phyloP scores from a whole-genome alignment of 2,888 invertebrate species.

The Adelphocoris suturalis region DNA sequence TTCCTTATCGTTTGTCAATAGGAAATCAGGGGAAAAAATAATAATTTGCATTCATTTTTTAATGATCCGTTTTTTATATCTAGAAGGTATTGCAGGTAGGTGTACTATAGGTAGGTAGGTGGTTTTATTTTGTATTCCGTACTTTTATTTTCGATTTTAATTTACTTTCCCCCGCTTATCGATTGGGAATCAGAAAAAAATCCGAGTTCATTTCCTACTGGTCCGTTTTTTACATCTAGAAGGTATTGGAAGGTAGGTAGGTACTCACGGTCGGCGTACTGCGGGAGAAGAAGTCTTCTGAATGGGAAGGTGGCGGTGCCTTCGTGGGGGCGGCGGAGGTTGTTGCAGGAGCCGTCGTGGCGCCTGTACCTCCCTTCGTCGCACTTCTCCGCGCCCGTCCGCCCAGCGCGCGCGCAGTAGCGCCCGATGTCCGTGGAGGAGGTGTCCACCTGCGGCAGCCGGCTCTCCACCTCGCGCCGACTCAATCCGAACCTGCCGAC shows the following conservation, averaged over 20 bases:
- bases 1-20: too few relatives aligned
- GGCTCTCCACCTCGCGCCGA: constrained; percentile 78
- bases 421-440: constrained; percentile 78
- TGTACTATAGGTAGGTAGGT: too few relatives aligned
- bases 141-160: too few relatives aligned
- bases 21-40: too few relatives aligned
- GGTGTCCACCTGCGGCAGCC: constrained; percentile 78
- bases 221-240: too few relatives aligned
- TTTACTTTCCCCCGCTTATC: too few relatives aligned
- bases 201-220: too few relatives aligned
- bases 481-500: constrained; percentile 77
- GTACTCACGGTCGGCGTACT: constrained; percentile 77
- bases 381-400: constrained; percentile 74
- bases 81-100: too few relatives aligned
- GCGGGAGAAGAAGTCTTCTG: constrained; percentile 77
- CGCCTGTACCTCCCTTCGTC: constrained; percentile 77
- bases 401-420: constrained; percentile 78
- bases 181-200: too few relatives aligned
- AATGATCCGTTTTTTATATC: too few relatives aligned
- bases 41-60: too few relatives aligned
- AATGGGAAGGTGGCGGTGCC: constrained; percentile 78
- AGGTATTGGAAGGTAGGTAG: not conserved
- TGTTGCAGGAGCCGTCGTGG: constrained; percentile 79
- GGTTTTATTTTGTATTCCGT: too few relatives aligned
- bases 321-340: constrained; percentile 79